Evolutionary conservation across 2,888 invertebrate species (phyloP), one percentile per base, ranked within the genome.

Genomic region (Melanophora roralis): DNA sequence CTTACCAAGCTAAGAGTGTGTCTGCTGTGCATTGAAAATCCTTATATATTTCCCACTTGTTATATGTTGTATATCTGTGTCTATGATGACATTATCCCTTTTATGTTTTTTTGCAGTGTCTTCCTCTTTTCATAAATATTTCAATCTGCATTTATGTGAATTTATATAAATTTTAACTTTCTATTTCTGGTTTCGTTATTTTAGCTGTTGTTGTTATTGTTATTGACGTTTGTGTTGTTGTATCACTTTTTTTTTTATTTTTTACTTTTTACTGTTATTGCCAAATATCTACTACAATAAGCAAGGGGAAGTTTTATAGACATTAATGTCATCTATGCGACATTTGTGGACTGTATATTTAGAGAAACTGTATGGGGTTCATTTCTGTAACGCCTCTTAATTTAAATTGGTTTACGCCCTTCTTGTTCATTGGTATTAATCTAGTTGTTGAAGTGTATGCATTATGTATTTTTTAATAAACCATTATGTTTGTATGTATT

Each of bases 391-490:
- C 80, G 80, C 80, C 76, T 80, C 72, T 80, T 80, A 72, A 80
- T 80, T 80, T 80, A 80, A 80, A 80, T 80, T 76, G 51, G 76
- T 80, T 80, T 68, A 80, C 80, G 80, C 80, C 76, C 72, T 74
- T 72, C 72, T 76, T 62, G 76, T 76, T 80, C 76, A 80, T 80
- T 80, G 80, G 75, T 14, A 80, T 76, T 80, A 80, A 80, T 80
- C 76, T 72, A 64, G 76, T 64, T 80, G 72, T 45, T 76, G 55
- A 67, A 72, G 72, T 74, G 76, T 71, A 21, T 57, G 68, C 80
- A 68, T 80, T 80, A 68, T 80, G 80, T 80, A 76, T 80, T 80
- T 80, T n/a, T 80, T 80, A 80, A 80, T 76, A 80, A 80, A 72
- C 68, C 72, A 64, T 76, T 76, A 62, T 36, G 27, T 75, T 19